Percentiles rank a stretch among this genome's conserved stretches.
These are phyloP conservation scores for Aix galericulata DNA, from an alignment of 2,113 vertebrate genomes.

Conservation along the genomic window DNA sequence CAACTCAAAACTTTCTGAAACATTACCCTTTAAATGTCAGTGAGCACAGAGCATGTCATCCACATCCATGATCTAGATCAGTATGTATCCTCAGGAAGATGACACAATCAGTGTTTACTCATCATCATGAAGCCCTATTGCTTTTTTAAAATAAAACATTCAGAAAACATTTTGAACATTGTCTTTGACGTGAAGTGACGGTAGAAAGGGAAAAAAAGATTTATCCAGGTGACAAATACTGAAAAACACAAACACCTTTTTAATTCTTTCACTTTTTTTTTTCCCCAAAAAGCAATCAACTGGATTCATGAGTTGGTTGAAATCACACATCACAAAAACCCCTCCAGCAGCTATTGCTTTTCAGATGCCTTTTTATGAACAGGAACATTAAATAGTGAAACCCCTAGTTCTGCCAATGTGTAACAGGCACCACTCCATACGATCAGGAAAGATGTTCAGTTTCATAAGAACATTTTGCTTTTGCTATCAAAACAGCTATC, in stretches of 20 bases:
- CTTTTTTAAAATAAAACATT: neutral
- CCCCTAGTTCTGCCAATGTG: neutral
- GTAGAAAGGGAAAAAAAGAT: neutral
- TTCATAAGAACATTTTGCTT: neutral
- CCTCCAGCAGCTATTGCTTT: neutral
- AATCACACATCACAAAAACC: neutral
- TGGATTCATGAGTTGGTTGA: neutral
- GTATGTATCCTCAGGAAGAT: neutral
- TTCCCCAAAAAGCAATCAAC: neutral
- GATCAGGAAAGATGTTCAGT: neutral
- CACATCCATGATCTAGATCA: neutral
- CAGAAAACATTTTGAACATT: neutral
- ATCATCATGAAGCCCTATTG: neutral
- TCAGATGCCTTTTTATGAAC: neutral
- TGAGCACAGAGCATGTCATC: neutral
- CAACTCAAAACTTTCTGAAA: constrained; percentile 35
- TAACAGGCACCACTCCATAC: neutral
- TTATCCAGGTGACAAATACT: neutral
- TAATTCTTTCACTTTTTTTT: neutral
- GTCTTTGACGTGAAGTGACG: neutral
- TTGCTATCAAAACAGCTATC: neutral
- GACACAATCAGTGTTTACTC: neutral
- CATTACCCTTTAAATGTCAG: constrained; percentile 17
- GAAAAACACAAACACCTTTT: neutral
- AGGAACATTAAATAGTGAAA: neutral